phyloP scores from a whole-genome alignment of 2,888 invertebrate genomes.

The Pristionchus exspectatus region DNA sequence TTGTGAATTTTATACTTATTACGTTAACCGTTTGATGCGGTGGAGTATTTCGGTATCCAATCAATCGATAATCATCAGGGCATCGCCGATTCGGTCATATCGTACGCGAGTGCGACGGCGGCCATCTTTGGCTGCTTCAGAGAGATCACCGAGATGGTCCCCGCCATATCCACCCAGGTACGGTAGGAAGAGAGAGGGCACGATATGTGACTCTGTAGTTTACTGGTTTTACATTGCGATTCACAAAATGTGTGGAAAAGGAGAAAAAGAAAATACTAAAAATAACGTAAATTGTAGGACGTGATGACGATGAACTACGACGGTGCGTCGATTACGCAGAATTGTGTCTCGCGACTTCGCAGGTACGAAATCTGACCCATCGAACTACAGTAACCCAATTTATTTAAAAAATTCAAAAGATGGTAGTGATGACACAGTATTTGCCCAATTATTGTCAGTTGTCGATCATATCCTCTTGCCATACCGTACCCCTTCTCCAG shows the following conservation, averaged over 20 bases:
- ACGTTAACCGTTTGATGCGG: background rate
- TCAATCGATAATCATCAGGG: conserved; percentile 56
- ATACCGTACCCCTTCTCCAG: conserved; percentile 16
- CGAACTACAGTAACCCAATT: background rate
- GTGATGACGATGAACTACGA: conserved; percentile 55
- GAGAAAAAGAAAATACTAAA: background rate
- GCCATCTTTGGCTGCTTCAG: conserved; percentile 66
- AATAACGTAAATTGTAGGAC: conserved; percentile 28
- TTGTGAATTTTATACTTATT: too few relatives aligned
- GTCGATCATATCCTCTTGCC: background rate
- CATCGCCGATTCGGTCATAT: conserved; percentile 63
- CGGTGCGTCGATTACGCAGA: conserved; percentile 49
- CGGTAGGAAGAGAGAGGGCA: background rate
- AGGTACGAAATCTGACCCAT: conserved; percentile 8
- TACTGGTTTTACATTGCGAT: background rate
- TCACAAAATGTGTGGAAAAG: background rate
- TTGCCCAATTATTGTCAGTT: too few relatives aligned
- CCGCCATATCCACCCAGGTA: conserved; percentile 64
- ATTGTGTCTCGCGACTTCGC: conserved; percentile 22
- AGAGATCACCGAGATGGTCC: conserved; percentile 68
- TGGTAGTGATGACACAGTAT: too few relatives aligned
- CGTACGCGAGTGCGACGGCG: conserved; percentile 56
- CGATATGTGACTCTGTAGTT: background rate
- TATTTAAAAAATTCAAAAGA: background rate
- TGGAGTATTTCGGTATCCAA: background rate